Base-by-base conservation (phyloP, 2,113 vertebrate genomes). In the Chlamydotis undulata region DNA sequence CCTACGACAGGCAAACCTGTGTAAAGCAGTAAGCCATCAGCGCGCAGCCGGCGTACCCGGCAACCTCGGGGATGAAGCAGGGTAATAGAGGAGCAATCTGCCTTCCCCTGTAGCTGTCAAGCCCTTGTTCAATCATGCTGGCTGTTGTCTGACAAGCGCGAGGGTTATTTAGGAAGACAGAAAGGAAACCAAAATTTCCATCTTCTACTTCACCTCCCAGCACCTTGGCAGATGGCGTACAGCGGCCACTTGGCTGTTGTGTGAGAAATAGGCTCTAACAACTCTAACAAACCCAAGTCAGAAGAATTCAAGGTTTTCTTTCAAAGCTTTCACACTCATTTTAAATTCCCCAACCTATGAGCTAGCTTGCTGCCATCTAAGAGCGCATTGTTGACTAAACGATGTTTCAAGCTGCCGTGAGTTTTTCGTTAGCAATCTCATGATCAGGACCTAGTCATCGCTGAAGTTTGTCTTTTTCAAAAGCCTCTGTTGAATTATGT, bases 31-130 rank as follows among this genome's bases (percentile, higher is more conserved):
- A 3, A 0, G 8, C 31, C 9, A 4, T 12, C n/a, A 14, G 24
- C 0, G 9, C 12, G 55, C 39, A 14, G 57, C 18, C 11, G n/a
- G 15, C 5, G 1, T 28, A 15, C 13, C n/a, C 28, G 1, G n/a
- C 23, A 21, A 6, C 55, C 28, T 4, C 5, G 1, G 19, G 60
- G 39, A 1, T 19, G 8, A 25, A 15, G 50, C 50, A 52, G 23
- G 31, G 26, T 5, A 10, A 28, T 2, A 63, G 83, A 50, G 76
- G 41, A 26, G 21, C 49, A 26, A 10, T 6, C 41, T 18, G 50
- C 63, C 43, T 33, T 29, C 63, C 41, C 41, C 41, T 35, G 4
- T 3, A 7, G 53, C 61, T 37, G 39, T 43, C n/a, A 55, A 26
- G 19, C 55, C 56, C 55, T 50, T 28, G 19, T 26, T 41, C 47